Evolutionary conservation across 1,140 invertebrate genomes (phyloP).

Genomic region (Fragariocoptes setiger): DNA sequence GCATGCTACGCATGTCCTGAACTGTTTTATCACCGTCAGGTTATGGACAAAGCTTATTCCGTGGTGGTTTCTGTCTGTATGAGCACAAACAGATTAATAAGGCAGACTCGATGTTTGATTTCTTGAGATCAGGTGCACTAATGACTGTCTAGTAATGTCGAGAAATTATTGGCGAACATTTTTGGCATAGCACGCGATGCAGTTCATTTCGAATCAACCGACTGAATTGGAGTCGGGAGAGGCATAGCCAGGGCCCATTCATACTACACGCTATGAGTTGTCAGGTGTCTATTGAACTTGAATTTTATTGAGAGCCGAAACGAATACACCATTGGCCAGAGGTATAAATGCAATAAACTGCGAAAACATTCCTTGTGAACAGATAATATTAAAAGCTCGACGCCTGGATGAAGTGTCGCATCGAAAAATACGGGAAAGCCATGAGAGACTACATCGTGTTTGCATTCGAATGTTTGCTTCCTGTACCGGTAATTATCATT

Average conservation of each 20-base stretch:
- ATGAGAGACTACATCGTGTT: constrained; percentile 44
- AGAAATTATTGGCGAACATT: too few species aligned
- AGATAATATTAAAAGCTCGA: constrained; percentile 48
- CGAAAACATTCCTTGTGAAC: constrained; percentile 54
- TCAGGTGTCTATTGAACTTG: constrained; percentile 37
- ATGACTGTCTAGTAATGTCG: too few species aligned
- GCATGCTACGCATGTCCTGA: too few species aligned
- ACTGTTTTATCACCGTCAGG: too few species aligned
- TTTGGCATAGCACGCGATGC: too few species aligned
- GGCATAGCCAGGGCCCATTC: constrained; percentile 59
- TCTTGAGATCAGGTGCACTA: too few species aligned
- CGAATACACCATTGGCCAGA: constrained; percentile 38
- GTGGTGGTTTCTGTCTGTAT: too few species aligned
- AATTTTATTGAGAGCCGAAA: constrained; percentile 32
- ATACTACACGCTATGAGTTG: constrained; percentile 61
- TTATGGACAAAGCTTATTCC: too few species aligned
- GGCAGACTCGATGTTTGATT: too few species aligned
- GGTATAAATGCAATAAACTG: constrained; percentile 93
- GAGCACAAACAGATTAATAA: too few species aligned
- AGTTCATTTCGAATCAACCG: neutral
- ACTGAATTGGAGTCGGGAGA: constrained; percentile 26
- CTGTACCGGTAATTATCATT: constrained; percentile 34
- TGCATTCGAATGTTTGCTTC: constrained; percentile 30
- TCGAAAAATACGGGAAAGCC: constrained; percentile 89
- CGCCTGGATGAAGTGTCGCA: constrained; percentile 43